Base-by-base conservation (phyloP, 2,113 vertebrate species). In the Junco hyemalis region DNA sequence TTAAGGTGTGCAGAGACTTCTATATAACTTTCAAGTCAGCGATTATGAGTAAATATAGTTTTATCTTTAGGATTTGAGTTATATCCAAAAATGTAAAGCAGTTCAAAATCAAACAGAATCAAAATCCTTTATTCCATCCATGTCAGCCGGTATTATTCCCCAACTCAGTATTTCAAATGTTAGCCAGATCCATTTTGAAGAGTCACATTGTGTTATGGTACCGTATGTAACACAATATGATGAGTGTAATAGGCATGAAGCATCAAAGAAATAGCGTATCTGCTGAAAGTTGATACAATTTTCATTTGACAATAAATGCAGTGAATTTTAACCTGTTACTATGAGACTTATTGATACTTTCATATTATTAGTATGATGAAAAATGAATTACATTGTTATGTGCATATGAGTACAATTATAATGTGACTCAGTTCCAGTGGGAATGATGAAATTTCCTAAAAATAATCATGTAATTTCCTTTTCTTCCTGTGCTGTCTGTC, bases 401-500 rank as follows among this genome's bases (percentile, higher is more conserved):
- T 82, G 53, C 50, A 89, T 95, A 93, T 47, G 36, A 93, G 40
- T 81, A 76, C 81, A 92, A 93, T 93, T 92, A 88, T 88, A 92
- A 94, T 88, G 64, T 86, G 53, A 51, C 90, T 93, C 85, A 50
- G 68, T 47, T 88, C 76, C 85, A 92, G 60, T 40, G 57, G 82
- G 92, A 95, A 87, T 80, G n/a, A 95, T 77, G 63, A 95, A 84
- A 93, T 65, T 94, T 93, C 90, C 90, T 92, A 93, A 93, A 96
- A 93, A 95, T 93, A 93, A 94, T 93, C 3, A 92, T 89, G 48
- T 85, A 69, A 95, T 97, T 95, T 96, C 73, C 90, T 95, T 96
- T 92, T 84, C 35, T 68, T 93, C 54, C 70, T 79, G 8, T 21
- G 35, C 36, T 2, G 4, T 94, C 36, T 2, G 4, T 94, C 66